Evolutionary conservation across 2,797 vertebrate genomes (phyloP).

Genomic region (Phataginus tetradactyla): DNA sequence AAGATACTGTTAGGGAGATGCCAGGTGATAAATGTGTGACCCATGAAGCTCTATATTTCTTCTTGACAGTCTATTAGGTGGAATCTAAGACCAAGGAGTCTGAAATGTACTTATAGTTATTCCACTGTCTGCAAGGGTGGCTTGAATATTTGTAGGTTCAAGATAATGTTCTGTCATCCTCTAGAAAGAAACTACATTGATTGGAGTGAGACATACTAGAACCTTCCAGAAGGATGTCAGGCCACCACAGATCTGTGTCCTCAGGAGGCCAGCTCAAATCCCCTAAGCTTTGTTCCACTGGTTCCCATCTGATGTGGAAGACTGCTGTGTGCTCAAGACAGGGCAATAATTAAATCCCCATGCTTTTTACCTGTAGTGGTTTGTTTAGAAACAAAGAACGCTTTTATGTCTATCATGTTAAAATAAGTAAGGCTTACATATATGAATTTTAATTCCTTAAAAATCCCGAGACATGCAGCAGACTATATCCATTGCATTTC

Average conservation of each 20-base stretch:
- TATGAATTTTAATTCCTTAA: constrained; percentile 57
- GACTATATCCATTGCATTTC: not conserved
- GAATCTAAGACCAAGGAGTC: not conserved
- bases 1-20: not conserved
- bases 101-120: constrained; percentile 41
- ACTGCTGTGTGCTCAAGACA: not conserved
- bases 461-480: not conserved
- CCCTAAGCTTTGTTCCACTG: not conserved
- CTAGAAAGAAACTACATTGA: constrained; percentile 35
- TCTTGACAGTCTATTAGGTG: not conserved
- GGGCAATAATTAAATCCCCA: constrained; percentile 25
- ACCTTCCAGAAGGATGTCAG: not conserved
- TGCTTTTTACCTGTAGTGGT: not conserved
- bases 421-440: constrained; percentile 30
- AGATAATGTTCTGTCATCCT: constrained; percentile 41
- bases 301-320: not conserved
- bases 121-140: not conserved
- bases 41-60: constrained; percentile 26
- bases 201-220: not conserved
- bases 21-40: constrained; percentile 34
- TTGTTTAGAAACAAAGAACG: constrained; percentile 47
- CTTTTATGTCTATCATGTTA: not conserved
- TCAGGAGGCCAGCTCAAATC: not conserved
- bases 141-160: constrained; percentile 38
- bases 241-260: not conserved